phyloP scores from a whole-genome alignment of 1,140 invertebrate genomes.

The Leptopilina clavipes region DNA sequence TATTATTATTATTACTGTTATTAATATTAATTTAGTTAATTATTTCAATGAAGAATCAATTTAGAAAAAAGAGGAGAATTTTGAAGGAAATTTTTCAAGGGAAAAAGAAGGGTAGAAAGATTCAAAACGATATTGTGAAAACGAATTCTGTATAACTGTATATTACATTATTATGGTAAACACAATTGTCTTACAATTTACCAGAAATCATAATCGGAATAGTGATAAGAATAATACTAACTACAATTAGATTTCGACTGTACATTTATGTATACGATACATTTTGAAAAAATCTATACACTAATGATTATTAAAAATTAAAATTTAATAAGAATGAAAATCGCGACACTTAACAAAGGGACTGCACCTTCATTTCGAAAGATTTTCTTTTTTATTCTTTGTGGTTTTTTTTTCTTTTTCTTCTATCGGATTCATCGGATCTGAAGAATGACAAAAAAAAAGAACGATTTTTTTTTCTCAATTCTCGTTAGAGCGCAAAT shows the following conservation, averaged over 20 bases:
- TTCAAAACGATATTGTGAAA: slow-evolving; percentile 34
- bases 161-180: slow-evolving; percentile 71
- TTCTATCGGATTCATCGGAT: not conserved
- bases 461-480: slow-evolving; percentile 32
- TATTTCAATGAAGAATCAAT: no score
- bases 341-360: slow-evolving; percentile 54
- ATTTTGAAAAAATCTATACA: slow-evolving; percentile 67
- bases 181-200: slow-evolving; percentile 66
- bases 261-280: slow-evolving; percentile 68
- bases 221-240: slow-evolving; percentile 64
- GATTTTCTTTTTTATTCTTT: slow-evolving; percentile 33
- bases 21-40: no score
- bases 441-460: slow-evolving; percentile 24
- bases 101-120: not conserved
- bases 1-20: no score
- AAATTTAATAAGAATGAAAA: slow-evolving; percentile 59
- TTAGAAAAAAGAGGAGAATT: no score
- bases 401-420: not conserved
- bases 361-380: slow-evolving; percentile 45
- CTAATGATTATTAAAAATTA: slow-evolving; percentile 64
- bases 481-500: slow-evolving; percentile 46
- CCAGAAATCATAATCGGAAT: slow-evolving; percentile 49
- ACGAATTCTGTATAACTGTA: slow-evolving; percentile 59
- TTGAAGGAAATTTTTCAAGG: no score
- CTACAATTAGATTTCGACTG: slow-evolving; percentile 62